Base-by-base conservation (phyloP, 2,888 invertebrate genomes). In the Rambutsinella grinnellia region DNA sequence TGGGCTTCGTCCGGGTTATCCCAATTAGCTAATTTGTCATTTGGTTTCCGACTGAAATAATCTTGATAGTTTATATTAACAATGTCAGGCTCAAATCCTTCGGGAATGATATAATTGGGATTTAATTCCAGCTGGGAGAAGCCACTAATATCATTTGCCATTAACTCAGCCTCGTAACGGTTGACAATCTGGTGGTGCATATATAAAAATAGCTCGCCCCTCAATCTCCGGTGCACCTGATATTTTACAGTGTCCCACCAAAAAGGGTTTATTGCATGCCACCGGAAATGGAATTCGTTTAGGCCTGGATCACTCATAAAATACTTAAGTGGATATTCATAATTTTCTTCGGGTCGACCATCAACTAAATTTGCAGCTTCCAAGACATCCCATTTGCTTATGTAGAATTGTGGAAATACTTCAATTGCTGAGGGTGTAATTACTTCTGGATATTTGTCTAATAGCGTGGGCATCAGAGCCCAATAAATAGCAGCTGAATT, bases 251-350 rank as follows among this genome's bases (percentile, higher is more conserved):
- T 88, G 58, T 88, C 87, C 85, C 91, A 87, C 90, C 91, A 91
- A 88, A 90, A 91, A 46, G 92, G 91, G 84, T 89, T 88, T 72
- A 90, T 88, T 75, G 88, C 85, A 24, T 92, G 90, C 87, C 90
- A 89, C 86, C 89, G 91, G 86, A 89, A 90, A 87, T 92, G 92
- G 85, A 89, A 90, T 0, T 89, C 85, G 86, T 91, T 92, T 57
- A 92, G 87, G 68, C 89, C 91, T 66, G 91, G 87, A 85, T 94
- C 94, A 84, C 93, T 92, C n/a, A 91, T 91, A 86, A 92, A 91
- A 86, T 92, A 92, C 46, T 90, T 88, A 68, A 93, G 81, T 75
- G 88, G 89, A 69, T 89, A 88, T 76, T 92, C 91, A 81, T 90
- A 6, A 46, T n/a, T 19, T 21, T 17, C 3, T 26, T 44, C 21